These are phyloP conservation scores for Kryptopterus vitreolus DNA, from an alignment of 2,797 vertebrate genomes.

Conservation along the genomic window DNA sequence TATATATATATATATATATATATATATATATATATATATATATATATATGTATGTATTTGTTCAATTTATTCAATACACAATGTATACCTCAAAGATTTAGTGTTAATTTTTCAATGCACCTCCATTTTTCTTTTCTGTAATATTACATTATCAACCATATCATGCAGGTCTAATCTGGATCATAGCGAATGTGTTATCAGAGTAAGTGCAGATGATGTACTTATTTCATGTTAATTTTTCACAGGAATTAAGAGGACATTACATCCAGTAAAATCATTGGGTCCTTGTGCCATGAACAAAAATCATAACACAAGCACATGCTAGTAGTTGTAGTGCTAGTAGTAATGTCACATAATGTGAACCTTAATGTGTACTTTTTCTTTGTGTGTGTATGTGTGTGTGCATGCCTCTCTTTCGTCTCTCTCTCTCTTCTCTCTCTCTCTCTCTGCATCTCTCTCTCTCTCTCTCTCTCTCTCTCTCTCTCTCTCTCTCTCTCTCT, in stretches of 20 bases:
- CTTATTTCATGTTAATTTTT: neutral
- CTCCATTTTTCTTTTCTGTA: neutral
- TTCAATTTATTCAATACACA: too few species aligned
- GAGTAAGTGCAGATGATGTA: neutral
- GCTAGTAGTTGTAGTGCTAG: too few species aligned
- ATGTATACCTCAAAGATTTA: neutral
- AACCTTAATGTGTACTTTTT: neutral
- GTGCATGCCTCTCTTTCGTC: too few species aligned
- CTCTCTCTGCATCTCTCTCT: too few species aligned
- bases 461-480: too few species aligned
- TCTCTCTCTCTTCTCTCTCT: too few species aligned
- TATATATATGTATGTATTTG: too few species aligned
- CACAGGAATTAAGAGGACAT: neutral
- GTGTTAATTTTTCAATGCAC: neutral
- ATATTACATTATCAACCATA: neutral
- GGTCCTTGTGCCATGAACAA: neutral
- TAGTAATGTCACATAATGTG: neutral
- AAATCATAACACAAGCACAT: neutral
- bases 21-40: too few species aligned
- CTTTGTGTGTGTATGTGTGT: too few species aligned
- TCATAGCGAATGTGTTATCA: neutral
- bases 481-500: too few species aligned
- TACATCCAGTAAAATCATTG: neutral
- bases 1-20: too few species aligned
- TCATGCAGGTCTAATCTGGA: neutral